phyloP scores from a whole-genome alignment of 2,113 vertebrate genomes.

The Tautogolabrus adspersus region DNA sequence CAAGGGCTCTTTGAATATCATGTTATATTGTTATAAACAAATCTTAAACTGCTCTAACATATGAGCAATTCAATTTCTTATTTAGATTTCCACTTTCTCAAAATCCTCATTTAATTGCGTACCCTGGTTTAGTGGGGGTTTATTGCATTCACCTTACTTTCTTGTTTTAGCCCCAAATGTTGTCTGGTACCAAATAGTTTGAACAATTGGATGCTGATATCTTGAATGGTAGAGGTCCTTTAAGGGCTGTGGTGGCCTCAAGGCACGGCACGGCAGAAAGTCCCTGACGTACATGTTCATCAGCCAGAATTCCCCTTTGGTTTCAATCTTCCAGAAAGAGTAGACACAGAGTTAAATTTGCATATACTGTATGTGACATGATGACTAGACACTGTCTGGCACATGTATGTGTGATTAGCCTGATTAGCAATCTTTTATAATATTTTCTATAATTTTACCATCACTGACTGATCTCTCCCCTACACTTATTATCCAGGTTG shows the following conservation, averaged over 20 bases:
- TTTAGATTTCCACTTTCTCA: background rate
- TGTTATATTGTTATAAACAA: background rate
- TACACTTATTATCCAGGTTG: slow-evolving; percentile 7
- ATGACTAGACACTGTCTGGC: background rate
- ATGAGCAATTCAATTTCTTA: background rate
- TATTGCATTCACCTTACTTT: background rate
- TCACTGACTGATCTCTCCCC: background rate
- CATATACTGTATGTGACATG: slow-evolving; percentile 1
- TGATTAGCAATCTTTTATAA: background rate
- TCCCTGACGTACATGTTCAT: slow-evolving; percentile 6
- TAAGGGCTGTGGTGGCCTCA: slow-evolving; percentile 30
- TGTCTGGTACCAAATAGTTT: background rate
- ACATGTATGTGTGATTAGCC: background rate
- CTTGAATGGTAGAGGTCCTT: background rate
- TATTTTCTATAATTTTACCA: background rate
- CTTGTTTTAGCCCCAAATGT: background rate
- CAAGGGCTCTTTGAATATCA: background rate
- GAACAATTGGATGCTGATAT: background rate
- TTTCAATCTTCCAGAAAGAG: slow-evolving; percentile 28
- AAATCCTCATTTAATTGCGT: background rate
- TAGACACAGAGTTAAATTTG: slow-evolving; percentile 14
- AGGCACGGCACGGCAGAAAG: slow-evolving; percentile 19
- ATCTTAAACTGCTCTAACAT: background rate
- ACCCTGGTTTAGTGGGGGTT: background rate
- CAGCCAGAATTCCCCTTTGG: slow-evolving; percentile 17